Conservation (phyloP, 2,113 vertebrate genomes). For the Tautogolabrus adspersus region DNA sequence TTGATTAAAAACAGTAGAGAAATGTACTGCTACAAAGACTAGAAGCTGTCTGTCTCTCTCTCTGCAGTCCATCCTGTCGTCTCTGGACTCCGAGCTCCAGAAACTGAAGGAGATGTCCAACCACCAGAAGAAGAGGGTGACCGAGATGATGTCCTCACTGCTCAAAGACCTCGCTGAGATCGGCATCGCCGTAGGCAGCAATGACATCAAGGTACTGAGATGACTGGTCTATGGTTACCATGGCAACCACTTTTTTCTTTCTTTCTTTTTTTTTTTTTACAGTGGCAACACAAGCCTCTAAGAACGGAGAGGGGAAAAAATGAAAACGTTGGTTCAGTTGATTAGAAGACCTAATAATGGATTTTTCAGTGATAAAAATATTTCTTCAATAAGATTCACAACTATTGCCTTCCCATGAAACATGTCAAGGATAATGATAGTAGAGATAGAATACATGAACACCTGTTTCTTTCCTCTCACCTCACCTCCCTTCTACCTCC, state of each 20-base stretch:
- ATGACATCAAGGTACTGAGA: conserved; percentile 92
- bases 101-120: conserved; percentile 99
- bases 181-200: conserved; percentile 96
- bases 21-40: neutral
- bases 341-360: too few species aligned
- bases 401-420: neutral
- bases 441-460: neutral
- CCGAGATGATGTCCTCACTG: conserved; percentile 98
- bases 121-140: conserved; percentile 96
- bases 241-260: neutral
- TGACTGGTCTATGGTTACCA: neutral
- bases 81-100: conserved; percentile 96
- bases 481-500: too few species aligned
- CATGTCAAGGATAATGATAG: neutral
- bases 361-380: too few species aligned
- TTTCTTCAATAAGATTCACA: neutral
- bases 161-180: conserved; percentile 97
- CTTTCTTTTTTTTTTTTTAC: neutral
- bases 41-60: neutral
- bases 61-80: conserved; percentile 89
- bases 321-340: too few species aligned
- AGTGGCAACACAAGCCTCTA: neutral
- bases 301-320: too few species aligned
- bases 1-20: neutral
- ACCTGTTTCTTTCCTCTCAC: too few species aligned